phyloP scores from a whole-genome alignment of 2,797 vertebrate species.

The Psittacula derbiana region DNA sequence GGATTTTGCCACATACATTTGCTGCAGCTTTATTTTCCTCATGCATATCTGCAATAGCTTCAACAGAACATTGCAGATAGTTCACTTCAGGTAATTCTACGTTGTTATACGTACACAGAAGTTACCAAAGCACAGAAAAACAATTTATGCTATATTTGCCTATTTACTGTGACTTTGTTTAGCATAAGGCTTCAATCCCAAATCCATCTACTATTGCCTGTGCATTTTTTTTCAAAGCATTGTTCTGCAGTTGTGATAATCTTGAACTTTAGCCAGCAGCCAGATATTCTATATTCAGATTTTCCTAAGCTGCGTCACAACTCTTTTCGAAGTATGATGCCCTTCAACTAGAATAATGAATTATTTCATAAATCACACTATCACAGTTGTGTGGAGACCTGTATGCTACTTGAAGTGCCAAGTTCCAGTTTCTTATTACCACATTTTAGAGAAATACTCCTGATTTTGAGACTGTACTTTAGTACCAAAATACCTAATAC shows the following conservation, averaged over 20 bases:
- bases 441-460: not conserved
- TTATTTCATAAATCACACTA: not conserved
- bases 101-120: not conserved
- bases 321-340: not conserved
- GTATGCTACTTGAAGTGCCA: not conserved
- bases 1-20: conserved; percentile 69
- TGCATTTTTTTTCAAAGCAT: not conserved
- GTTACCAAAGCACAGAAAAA: not conserved
- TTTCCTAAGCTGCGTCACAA: not conserved
- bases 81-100: not conserved
- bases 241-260: not conserved
- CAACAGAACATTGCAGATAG: not conserved
- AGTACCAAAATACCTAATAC: not conserved
- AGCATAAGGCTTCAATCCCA: not conserved
- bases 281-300: not conserved
- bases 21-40: conserved; percentile 66
- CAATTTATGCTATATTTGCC: not conserved
- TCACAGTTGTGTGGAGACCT: not conserved
- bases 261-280: not conserved
- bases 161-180: not conserved
- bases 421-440: not conserved
- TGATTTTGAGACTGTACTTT: not conserved
- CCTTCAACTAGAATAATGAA: not conserved
- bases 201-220: not conserved
- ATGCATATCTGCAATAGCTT: conserved; percentile 75